Evolutionary conservation across 2,888 invertebrate genomes (phyloP).

Genomic region (Cylindroiulus punctatus): DNA sequence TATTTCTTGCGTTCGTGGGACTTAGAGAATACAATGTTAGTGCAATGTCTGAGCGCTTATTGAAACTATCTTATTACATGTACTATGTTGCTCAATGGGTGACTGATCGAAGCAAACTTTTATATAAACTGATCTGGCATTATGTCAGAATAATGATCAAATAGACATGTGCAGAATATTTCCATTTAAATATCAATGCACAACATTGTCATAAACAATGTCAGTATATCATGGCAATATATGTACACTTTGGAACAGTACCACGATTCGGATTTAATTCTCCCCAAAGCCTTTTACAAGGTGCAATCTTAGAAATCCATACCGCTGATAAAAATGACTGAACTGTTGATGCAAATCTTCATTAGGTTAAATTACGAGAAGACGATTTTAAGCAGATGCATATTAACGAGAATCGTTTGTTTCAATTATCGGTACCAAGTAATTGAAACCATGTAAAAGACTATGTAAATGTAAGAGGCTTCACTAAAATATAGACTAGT

Average conservation of each 20-base stretch:
- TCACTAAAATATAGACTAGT: no score
- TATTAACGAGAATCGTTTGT: neutral
- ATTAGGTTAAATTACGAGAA: neutral
- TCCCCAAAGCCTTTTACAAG: neutral
- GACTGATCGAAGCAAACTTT: neutral
- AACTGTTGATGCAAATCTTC: neutral
- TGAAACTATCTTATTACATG: neutral
- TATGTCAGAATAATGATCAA: neutral
- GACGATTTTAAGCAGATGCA: neutral
- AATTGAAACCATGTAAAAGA: neutral
- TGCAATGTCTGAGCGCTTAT: slow-evolving; percentile 2
- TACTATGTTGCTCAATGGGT: neutral
- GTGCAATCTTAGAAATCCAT: neutral
- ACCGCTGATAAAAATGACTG: neutral
- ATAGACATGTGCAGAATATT: neutral
- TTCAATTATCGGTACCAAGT: neutral
- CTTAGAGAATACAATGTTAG: neutral
- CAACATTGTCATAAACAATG: no score
- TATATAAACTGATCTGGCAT: neutral
- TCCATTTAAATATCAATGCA: no score
- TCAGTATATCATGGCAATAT: neutral
- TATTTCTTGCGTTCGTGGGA: neutral
- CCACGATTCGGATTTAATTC: neutral
- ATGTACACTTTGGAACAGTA: neutral
- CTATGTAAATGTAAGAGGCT: no score